Percentiles rank a stretch among this genome's conserved stretches.
phyloP scores from a whole-genome alignment of 2,113 vertebrate genomes.

The Salvelinus alpinus region DNA sequence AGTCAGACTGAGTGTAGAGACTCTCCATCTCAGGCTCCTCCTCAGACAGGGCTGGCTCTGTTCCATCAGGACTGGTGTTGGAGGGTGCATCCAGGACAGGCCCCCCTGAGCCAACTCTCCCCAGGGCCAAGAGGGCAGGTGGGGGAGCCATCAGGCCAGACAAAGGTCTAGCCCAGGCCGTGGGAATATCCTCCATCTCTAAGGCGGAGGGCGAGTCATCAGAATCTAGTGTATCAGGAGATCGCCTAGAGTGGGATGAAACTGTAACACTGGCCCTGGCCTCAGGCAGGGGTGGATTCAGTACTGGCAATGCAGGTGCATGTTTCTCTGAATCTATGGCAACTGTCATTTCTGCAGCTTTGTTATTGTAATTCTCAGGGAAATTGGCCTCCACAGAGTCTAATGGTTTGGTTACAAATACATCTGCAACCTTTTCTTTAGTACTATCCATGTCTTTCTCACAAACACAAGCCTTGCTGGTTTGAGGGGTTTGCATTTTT shows the following conservation, averaged over 20 bases:
- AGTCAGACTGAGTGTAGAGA: constrained; percentile 78
- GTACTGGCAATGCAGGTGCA: constrained; percentile 55
- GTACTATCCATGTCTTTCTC: constrained; percentile 28
- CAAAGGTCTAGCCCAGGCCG: constrained; percentile 53
- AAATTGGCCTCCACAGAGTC: background rate
- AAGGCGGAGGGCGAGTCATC: constrained; percentile 78
- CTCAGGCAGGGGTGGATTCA: constrained; percentile 61
- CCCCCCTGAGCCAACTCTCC: constrained; percentile 61
- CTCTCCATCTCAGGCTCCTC: constrained; percentile 92
- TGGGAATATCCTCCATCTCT: constrained; percentile 78
- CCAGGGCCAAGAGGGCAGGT: constrained; percentile 71
- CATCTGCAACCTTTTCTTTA: constrained; percentile 12
- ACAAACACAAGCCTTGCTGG: constrained; percentile 1
- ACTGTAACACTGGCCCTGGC: constrained; percentile 60
- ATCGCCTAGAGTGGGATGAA: constrained; percentile 62
- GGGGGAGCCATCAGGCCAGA: constrained; percentile 57
- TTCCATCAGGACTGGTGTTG: constrained; percentile 81
- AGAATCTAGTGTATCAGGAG: constrained; percentile 71
- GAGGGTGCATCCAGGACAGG: constrained; percentile 64
- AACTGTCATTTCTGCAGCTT: constrained; percentile 41
- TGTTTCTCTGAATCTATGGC: constrained; percentile 40
- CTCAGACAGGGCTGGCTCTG: constrained; percentile 85
- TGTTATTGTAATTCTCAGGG: constrained; percentile 35
- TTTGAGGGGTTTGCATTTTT: constrained; percentile 1
- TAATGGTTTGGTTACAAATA: constrained; percentile 34